Evolutionary conservation across 2,113 vertebrate genomes (phyloP).

Genomic region (Carassius carassius): DNA sequence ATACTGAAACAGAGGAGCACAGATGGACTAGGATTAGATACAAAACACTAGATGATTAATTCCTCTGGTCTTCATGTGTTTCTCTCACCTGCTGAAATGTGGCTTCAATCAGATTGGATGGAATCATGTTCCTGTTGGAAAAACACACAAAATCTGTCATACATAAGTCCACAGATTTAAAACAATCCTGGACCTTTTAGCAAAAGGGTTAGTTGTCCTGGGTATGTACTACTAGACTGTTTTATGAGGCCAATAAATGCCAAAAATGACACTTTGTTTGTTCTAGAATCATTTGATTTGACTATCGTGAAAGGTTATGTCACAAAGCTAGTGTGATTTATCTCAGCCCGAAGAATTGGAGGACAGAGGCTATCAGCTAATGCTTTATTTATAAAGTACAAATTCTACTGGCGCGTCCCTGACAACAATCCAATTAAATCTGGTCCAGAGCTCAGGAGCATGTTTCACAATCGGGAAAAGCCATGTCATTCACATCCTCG

Average conservation of each 20-base stretch:
- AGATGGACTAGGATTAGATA: slow-evolving; percentile 5
- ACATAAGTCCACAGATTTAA: background rate
- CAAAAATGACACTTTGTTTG: background rate
- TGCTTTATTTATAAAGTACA: slow-evolving; percentile 34
- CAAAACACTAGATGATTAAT: background rate
- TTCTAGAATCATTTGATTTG: background rate
- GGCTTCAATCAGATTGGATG: slow-evolving; percentile 86
- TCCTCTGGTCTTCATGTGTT: background rate
- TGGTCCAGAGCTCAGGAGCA: slow-evolving; percentile 48
- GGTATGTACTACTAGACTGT: background rate
- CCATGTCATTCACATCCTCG: slow-evolving; percentile 57
- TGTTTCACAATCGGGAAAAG: slow-evolving; percentile 55
- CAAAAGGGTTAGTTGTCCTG: background rate
- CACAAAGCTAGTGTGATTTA: background rate
- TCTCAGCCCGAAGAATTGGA: background rate
- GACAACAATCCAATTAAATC: slow-evolving; percentile 42
- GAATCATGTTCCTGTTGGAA: slow-evolving; percentile 86
- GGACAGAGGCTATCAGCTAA: background rate
- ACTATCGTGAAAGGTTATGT: background rate
- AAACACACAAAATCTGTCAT: background rate
- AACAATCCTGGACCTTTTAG: background rate
- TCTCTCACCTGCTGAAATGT: slow-evolving; percentile 85
- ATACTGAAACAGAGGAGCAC: slow-evolving; percentile 71
- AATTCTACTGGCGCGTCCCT: background rate
- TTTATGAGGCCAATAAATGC: background rate